Conservation (phyloP, 1,140 invertebrate genomes). For the Ostrea denselamellosa region DNA sequence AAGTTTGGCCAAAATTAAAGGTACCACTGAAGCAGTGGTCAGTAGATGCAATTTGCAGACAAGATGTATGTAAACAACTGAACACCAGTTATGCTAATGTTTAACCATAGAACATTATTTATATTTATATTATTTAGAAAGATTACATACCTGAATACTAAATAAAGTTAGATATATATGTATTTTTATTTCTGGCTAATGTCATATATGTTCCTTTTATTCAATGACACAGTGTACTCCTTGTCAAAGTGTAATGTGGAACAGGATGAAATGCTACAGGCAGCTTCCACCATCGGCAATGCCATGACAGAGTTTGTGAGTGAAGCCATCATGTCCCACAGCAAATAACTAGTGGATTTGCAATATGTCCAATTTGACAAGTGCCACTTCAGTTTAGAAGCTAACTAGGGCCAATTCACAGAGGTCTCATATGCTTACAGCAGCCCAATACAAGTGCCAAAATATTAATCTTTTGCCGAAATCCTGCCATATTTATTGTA, state of each 20-base stretch:
- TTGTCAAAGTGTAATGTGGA: conserved; percentile 46
- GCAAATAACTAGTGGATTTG: neutral
- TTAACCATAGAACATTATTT: no score
- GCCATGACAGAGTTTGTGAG: conserved; percentile 57
- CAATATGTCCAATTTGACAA: neutral
- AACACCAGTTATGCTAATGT: no score
- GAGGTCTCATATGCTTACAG: neutral
- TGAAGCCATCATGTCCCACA: conserved; percentile 48
- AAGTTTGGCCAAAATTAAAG: no score
- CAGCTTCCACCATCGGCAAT: conserved; percentile 52
- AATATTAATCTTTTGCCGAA: neutral
- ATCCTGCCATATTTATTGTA: conserved; percentile 22
- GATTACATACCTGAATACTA: no score
- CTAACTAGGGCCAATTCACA: neutral
- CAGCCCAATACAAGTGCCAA: neutral
- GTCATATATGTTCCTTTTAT: neutral
- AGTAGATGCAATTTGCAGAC: no score
- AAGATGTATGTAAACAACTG: no score
- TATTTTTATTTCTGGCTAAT: neutral
- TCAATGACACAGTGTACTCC: conserved; percentile 39
- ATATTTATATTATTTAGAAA: no score
- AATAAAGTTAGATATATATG: no score
- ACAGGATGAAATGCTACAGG: conserved; percentile 59
- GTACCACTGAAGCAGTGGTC: no score
- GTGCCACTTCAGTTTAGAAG: neutral